Evolutionary conservation across 2,888 invertebrate genomes (phyloP).

Genomic region (Opisthograptis luteolata): DNA sequence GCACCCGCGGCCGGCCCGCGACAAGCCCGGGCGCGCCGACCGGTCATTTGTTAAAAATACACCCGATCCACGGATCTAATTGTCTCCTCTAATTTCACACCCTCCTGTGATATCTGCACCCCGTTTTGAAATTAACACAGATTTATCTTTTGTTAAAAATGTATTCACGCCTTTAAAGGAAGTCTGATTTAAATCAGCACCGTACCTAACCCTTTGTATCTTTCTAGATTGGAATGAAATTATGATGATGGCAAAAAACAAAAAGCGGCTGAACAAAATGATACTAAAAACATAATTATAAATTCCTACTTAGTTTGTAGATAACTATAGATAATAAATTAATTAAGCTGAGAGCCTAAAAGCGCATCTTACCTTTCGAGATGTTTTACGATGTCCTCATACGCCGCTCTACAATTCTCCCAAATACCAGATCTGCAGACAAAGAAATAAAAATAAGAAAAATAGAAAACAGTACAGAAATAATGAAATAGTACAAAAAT

Average conservation of each 20-base stretch:
- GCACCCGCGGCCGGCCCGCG: slow-evolving; percentile 47
- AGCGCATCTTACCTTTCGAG: slow-evolving; percentile 91
- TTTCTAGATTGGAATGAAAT: slow-evolving; percentile 20
- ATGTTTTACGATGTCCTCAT: slow-evolving; percentile 97
- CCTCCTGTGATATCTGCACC: slow-evolving; percentile 75
- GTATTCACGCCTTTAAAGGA: slow-evolving; percentile 5
- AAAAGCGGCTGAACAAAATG: no score
- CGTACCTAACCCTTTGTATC: slow-evolving; percentile 13
- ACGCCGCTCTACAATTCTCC: slow-evolving; percentile 97
- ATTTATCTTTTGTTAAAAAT: slow-evolving; percentile 52
- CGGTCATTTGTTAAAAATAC: slow-evolving; percentile 85
- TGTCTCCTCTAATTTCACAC: slow-evolving; percentile 84
- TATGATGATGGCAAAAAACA: slow-evolving; percentile 17
- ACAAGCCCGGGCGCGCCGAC: slow-evolving; percentile 36
- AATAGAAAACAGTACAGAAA: slow-evolving; percentile 56
- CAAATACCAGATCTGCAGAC: slow-evolving; percentile 92
- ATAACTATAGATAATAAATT: slow-evolving; percentile 17
- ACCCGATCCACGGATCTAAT: slow-evolving; percentile 83
- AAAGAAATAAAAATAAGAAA: slow-evolving; percentile 76
- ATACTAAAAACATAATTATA: no score
- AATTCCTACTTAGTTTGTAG: neutral
- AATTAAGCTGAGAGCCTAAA: slow-evolving; percentile 17
- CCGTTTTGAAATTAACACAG: slow-evolving; percentile 63
- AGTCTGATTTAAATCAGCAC: slow-evolving; percentile 5
- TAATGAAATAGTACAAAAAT: slow-evolving; percentile 45